Conservation (phyloP, 2,888 invertebrate species). For the Caenorhabditis parvicauda region DNA sequence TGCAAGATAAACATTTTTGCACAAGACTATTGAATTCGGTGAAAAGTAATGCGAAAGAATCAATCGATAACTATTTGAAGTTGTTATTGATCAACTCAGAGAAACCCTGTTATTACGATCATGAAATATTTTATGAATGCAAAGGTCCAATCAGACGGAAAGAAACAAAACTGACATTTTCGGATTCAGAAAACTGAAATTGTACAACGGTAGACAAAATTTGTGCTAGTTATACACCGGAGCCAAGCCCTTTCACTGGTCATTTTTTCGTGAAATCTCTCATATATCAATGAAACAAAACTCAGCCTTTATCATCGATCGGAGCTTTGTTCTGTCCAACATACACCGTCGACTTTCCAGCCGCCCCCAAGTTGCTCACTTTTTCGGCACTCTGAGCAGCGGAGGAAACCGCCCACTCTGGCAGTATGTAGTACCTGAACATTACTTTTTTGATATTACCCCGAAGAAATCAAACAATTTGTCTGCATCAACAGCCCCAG, state of each 20-base stretch:
- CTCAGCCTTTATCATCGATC: slow-evolving; percentile 3
- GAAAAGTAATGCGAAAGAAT: too few species aligned
- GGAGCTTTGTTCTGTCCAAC: slow-evolving; percentile 5
- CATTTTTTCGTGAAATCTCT: background rate
- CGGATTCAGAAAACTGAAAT: background rate
- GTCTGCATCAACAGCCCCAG: slow-evolving; percentile 23
- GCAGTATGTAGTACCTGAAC: slow-evolving; percentile 24
- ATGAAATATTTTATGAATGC: too few species aligned
- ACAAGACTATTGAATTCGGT: too few species aligned
- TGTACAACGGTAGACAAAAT: background rate
- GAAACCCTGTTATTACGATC: too few species aligned
- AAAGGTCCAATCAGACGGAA: too few species aligned
- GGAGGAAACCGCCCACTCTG: slow-evolving; percentile 10
- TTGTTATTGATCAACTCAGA: too few species aligned
- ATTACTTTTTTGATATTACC: background rate
- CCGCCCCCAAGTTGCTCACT: slow-evolving; percentile 22
- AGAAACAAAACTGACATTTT: too few species aligned
- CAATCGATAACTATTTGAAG: too few species aligned
- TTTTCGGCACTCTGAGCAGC: slow-evolving; percentile 2
- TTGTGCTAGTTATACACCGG: background rate
- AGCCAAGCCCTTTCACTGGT: background rate
- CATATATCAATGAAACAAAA: background rate
- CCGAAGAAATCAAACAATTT: background rate
- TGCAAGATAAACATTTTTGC: too few species aligned
- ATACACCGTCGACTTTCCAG: slow-evolving; percentile 13